Percentiles rank a stretch among this genome's conserved stretches.
phyloP scores from a whole-genome alignment of 2,888 invertebrate species.

The Alcis repandata region DNA sequence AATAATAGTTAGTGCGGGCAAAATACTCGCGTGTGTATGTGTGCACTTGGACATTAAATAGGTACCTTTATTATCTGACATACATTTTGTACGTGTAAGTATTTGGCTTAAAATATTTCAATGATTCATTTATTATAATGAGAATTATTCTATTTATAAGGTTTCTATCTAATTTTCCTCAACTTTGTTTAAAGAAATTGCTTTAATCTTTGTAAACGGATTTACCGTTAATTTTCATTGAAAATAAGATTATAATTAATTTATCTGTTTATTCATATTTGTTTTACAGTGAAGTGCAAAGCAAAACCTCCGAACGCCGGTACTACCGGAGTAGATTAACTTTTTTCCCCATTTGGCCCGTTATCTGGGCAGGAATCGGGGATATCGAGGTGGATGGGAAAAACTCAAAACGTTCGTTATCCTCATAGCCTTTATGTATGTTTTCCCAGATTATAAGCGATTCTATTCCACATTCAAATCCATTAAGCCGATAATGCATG shows the following conservation, averaged over 20 bases:
- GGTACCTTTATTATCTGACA: constrained; percentile 2
- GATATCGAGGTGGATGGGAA: too few species aligned
- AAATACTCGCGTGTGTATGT: not conserved
- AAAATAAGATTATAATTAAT: not conserved
- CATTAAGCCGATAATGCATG: too few species aligned
- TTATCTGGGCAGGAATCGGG: too few species aligned
- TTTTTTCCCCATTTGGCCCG: too few species aligned
- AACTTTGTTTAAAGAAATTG: not conserved
- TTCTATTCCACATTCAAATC: too few species aligned
- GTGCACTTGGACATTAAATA: not conserved
- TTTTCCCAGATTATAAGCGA: too few species aligned
- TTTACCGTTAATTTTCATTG: not conserved
- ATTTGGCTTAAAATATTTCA: constrained; percentile 10
- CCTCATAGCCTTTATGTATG: too few species aligned
- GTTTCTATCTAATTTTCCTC: constrained; percentile 4
- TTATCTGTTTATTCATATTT: not conserved
- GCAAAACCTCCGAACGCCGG: too few species aligned
- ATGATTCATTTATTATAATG: constrained; percentile 19
- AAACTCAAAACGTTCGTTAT: too few species aligned
- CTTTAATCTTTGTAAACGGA: not conserved
- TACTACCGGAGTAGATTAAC: too few species aligned
- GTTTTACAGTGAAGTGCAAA: not conserved
- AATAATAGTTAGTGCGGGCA: not conserved
- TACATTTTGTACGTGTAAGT: constrained; percentile 3
- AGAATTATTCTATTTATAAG: constrained; percentile 18